Base-by-base conservation (phyloP, 1,140 invertebrate species). In the Drosophila funebris region DNA sequence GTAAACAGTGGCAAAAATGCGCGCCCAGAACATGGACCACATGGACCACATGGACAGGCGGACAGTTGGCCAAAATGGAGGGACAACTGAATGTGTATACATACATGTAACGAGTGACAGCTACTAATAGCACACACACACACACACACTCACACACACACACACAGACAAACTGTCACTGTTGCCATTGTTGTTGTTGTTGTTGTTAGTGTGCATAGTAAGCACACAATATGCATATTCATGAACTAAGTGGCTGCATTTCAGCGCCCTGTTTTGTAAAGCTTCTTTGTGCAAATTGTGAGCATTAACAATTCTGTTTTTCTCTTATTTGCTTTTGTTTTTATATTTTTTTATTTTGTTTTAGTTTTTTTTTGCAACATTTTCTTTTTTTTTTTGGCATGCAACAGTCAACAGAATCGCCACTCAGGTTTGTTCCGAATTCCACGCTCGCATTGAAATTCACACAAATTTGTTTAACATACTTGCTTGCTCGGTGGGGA, bases 221-320 rank as follows among this genome's bases (percentile, higher is more conserved):
- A 72, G 63, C 50, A 60, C 60, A 75, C 31, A 77, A 78, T 73
- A 78, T 78, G 76, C 76, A 78, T 78, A 78, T 78, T 78, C 74
- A 78, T 78, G 76, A 78, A 72, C 74, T 77, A 69, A 75, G 58
- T 72, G 62, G 56, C 74, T 66, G 74, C 73, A 61, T 75, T 72
- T 63, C 73, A 71, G 68, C 60, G 61, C 73, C 46, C 46, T 37
- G 54, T 60, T 53, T 58, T 64, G 14, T 53, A 75, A 68, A 64
- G 62, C 61, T 71, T 76, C 70, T 78, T 78, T 78, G 76, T 78
- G 61, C 76, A 78, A 77, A 76, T 77, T 77, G 57, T 39, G 43
- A 76, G 69, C 69, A 72, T 72, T 72, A 62, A 64, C 60, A 76
- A 67, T 64, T 60, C 36, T 58, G 43, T 58, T 44, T 50, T 13